Percentiles rank a stretch among this genome's conserved stretches.
Conservation (phyloP, 2,797 vertebrate species). For the Liasis olivaceus region DNA sequence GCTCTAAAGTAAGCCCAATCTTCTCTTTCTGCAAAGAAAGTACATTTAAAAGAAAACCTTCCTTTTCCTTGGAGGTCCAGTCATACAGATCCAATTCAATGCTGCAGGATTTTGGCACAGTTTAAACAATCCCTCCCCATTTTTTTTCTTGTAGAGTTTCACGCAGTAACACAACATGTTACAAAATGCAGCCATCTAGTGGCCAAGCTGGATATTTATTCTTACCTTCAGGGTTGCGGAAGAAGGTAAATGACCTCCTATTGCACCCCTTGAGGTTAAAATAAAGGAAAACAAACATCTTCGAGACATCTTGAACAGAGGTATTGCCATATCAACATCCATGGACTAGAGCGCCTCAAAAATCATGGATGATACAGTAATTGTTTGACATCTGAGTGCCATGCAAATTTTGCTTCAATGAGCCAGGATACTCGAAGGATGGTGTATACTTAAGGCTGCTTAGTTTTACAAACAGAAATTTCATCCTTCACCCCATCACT, state of each 20-base stretch:
- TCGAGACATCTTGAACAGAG: not conserved
- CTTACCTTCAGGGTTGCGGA: not conserved
- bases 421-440: not conserved
- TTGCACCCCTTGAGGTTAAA: not conserved
- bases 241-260: not conserved
- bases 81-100: not conserved
- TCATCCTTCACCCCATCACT: not conserved
- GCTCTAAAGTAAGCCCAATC: not conserved
- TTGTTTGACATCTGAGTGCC: not conserved
- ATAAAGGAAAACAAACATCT: not conserved
- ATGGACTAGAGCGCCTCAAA: not conserved
- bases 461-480: not conserved
- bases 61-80: not conserved
- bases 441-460: not conserved
- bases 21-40: not conserved
- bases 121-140: not conserved
- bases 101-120: not conserved
- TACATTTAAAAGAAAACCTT: not conserved
- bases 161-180: not conserved
- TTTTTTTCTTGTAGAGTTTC: not conserved
- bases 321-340: not conserved
- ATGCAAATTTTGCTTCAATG: not conserved
- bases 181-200: constrained; percentile 26
- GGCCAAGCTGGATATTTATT: not conserved
- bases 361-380: not conserved